phyloP scores from a whole-genome alignment of 2,113 vertebrate genomes.

The Triplophysa dalaica region DNA sequence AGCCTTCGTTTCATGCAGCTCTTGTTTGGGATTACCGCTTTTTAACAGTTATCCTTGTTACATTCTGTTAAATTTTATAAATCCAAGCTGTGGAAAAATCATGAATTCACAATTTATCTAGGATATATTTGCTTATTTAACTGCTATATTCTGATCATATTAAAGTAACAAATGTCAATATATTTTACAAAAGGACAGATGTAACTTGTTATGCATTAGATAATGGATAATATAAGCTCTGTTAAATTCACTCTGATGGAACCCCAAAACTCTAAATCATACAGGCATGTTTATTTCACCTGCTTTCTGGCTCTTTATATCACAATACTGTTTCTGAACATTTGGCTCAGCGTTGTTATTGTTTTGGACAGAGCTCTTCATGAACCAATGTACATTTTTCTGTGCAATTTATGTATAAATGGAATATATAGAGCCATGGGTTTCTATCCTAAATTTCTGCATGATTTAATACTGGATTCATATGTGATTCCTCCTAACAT shows the following conservation, averaged over 20 bases:
- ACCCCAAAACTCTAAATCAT: slow-evolving; percentile 12
- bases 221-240: background rate
- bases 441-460: slow-evolving; percentile 30
- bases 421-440: slow-evolving; percentile 23
- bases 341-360: background rate
- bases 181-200: too few species aligned
- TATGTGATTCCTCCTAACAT: slow-evolving; percentile 6
- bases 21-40: too few species aligned
- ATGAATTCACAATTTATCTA: too few species aligned
- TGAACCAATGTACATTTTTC: slow-evolving; percentile 14
- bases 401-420: slow-evolving; percentile 38
- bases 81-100: too few species aligned
- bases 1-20: too few species aligned
- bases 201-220: too few species aligned
- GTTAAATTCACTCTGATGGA: background rate
- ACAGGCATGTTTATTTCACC: slow-evolving; percentile 15
- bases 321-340: background rate
- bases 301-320: background rate
- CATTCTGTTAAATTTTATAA: too few species aligned
- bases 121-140: too few species aligned
- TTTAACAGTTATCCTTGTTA: too few species aligned
- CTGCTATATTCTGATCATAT: too few species aligned
- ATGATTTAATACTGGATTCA: background rate
- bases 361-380: background rate
- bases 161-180: too few species aligned